Evolutionary conservation across 2,113 vertebrate genomes (phyloP).

Genomic region (Galbula dea): DNA sequence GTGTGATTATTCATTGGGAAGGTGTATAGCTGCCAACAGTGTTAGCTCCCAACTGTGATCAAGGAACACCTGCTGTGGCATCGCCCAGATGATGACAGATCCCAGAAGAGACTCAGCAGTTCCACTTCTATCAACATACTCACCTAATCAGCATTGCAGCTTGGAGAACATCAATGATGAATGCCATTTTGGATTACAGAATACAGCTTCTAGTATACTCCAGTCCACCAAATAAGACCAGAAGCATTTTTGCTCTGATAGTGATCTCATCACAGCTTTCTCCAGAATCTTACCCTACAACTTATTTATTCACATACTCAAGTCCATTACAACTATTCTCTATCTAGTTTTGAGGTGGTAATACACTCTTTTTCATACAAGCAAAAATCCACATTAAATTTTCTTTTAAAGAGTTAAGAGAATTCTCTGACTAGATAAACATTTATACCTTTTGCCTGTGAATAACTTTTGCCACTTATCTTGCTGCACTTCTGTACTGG

Average conservation of each 20-base stretch:
- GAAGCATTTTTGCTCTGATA: background rate
- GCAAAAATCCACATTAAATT: background rate
- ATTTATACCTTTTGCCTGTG: constrained; percentile 71
- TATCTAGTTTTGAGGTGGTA: background rate
- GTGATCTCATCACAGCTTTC: background rate
- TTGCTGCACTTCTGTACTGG: constrained; percentile 59
- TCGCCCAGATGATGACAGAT: background rate
- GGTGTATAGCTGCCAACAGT: background rate
- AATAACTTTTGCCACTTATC: constrained; percentile 42
- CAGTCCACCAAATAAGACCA: background rate
- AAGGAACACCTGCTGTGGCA: background rate
- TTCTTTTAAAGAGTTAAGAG: background rate
- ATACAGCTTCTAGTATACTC: background rate
- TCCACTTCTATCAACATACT: background rate
- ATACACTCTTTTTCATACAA: background rate
- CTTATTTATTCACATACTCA: background rate
- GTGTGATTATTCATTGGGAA: background rate
- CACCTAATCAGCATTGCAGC: background rate
- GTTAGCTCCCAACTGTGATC: background rate
- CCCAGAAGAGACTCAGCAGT: background rate
- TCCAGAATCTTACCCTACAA: background rate
- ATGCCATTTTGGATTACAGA: background rate
- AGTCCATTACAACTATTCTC: background rate
- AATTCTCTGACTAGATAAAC: background rate
- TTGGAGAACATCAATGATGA: background rate